A percentile compares a stretch with the other conserved stretches of the same genome.
phyloP scores from a whole-genome alignment of 2,888 invertebrate genomes.

The Xanthia togata region DNA sequence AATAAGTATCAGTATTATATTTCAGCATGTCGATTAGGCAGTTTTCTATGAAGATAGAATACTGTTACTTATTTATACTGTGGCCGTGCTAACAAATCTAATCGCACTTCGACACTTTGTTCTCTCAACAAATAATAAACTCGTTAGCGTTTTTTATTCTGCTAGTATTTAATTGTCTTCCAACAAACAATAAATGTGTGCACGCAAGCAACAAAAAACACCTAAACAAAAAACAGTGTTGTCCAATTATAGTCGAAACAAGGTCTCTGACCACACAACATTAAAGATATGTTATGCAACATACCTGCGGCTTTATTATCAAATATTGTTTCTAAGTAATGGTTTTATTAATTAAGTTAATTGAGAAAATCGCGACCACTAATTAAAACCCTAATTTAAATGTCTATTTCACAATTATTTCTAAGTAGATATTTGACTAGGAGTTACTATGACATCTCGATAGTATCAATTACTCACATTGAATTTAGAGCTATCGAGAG shows the following conservation, averaged over 20 bases:
- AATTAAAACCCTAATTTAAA: conserved; percentile 17
- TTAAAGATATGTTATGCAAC: conserved; percentile 52
- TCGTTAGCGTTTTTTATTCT: background rate
- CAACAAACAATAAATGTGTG: conserved; percentile 3
- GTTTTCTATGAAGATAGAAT: too few relatives aligned
- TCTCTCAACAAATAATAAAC: background rate
- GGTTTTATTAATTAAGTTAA: background rate
- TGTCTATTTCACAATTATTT: conserved; percentile 31
- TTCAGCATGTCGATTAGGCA: too few relatives aligned
- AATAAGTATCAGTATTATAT: too few relatives aligned
- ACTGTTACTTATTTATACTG: too few relatives aligned
- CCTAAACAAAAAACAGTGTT: conserved; percentile 27
- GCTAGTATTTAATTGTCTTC: background rate
- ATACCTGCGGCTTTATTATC: background rate
- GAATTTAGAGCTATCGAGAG: background rate
- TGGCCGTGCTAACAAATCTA: background rate
- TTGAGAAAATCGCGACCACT: background rate
- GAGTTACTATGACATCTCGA: conserved; percentile 1
- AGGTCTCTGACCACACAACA: conserved; percentile 1
- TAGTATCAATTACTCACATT: background rate
- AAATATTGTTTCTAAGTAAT: background rate
- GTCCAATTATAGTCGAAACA: conserved; percentile 33
- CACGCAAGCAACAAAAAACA: background rate
- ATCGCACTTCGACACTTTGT: background rate
- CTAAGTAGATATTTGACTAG: background rate